Percentiles rank a stretch among this genome's conserved stretches.
phyloP scores from a whole-genome alignment of 30 jellyfish, hydroid and myxozoan species.

The Chrysaora quinquecirrha region DNA sequence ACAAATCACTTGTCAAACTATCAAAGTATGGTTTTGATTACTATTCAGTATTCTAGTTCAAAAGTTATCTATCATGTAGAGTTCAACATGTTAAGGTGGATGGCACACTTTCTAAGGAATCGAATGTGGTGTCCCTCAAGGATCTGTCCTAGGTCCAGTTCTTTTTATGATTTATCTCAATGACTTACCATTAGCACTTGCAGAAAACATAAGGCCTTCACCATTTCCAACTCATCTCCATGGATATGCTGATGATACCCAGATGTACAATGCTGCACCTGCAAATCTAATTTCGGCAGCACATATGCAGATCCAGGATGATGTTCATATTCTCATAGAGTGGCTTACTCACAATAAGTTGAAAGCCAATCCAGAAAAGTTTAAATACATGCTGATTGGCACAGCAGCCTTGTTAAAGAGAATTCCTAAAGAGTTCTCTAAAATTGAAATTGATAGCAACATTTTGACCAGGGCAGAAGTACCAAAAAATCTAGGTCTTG shows the following conservation, averaged over 20 bases:
- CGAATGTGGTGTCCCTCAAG: constrained; percentile 70
- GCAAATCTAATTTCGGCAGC: constrained; percentile 47
- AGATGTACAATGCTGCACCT: constrained; percentile 67
- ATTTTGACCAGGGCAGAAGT: constrained; percentile 54
- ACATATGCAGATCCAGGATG: constrained; percentile 73
- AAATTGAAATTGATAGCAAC: constrained; percentile 59
- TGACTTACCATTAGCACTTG: constrained; percentile 53
- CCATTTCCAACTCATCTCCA: constrained; percentile 62
- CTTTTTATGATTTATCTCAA: constrained; percentile 40
- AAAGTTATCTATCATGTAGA: constrained; percentile 5
- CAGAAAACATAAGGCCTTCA: constrained; percentile 57
- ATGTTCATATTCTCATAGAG: constrained; percentile 34
- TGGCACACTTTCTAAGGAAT: constrained; percentile 9
- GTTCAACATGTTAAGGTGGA: constrained; percentile 20
- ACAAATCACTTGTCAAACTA: constrained; percentile 19
- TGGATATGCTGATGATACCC: constrained; percentile 71
- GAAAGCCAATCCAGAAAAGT: constrained; percentile 60
- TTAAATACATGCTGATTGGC: constrained; percentile 56
- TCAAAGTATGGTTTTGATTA: constrained; percentile 18
- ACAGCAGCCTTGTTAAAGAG: constrained; percentile 56
- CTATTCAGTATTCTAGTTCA: constrained; percentile 20
- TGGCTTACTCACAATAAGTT: constrained; percentile 53
- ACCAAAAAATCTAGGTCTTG: constrained; percentile 51
- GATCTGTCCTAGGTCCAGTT: constrained; percentile 67
- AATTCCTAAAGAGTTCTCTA: constrained; percentile 61